Evolutionary conservation across 1,140 invertebrate species (phyloP), one percentile per base, ranked within the genome.

Genomic region (Drosophila bifasciata): DNA sequence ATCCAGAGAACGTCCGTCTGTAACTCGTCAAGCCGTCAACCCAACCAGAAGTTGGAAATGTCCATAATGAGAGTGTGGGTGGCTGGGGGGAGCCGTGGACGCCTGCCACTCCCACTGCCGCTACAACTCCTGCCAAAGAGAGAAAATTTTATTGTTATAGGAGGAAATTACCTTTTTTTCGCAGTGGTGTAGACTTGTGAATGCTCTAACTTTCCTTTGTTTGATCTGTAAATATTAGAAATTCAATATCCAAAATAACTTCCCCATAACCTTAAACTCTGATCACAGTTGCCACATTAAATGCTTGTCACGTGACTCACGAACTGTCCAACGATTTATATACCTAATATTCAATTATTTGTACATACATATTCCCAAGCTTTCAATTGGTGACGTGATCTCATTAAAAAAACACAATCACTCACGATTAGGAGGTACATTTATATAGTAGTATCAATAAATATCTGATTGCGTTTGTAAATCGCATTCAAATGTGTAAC

Each of bases 1-100:
- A 0, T 64, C 69, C 25, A 28, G 25, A 9, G 8, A 9, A 7
- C 28, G 28, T 28, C 28, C 25, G 6, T 1, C 25, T 8, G 28
- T 28, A 7, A 28, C 28, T 28, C 28, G 28, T 28, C 28, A 9
- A 8, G 28, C 28, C 28, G 51, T 55, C 79, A 81, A 60, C 58
- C 76, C 64, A 36, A 41, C 59, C 66, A 72, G 46, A 80, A 85
- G 79, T 76, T 79, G 59, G 56, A 76, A 74, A 84, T 68, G 79
- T 51, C 71, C 55, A 43, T 60, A 67, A 64, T 63, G 70, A 63
- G 68, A 60, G 78, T 50, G 71, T n/a, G 69, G 48, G 19, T 19
- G 19, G 19, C n/a, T n/a, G 2, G 19, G 19, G 4, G 19, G 28
- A 8, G 28, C 28, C 2, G 1, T 25, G 6, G 25, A 25, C 25